Evolutionary conservation across 2,797 vertebrate genomes (phyloP).

Genomic region (Gallinago stenura): DNA sequence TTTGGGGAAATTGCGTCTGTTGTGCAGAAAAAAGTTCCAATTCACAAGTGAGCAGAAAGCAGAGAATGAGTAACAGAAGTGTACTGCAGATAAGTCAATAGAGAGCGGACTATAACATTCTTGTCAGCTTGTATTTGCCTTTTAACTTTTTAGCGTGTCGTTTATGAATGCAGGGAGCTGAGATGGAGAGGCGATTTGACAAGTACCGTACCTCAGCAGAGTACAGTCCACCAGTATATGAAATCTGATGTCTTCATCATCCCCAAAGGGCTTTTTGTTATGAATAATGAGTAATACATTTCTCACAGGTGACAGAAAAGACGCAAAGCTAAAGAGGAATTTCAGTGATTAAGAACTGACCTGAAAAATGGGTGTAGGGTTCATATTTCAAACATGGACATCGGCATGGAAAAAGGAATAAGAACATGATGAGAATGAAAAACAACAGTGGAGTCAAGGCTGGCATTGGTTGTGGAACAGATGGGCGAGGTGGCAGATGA

Average conservation of each 20-base stretch:
- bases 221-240: not conserved
- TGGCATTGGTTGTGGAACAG: constrained; percentile 18
- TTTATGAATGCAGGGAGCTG: not conserved
- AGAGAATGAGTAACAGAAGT: not conserved
- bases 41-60: not conserved
- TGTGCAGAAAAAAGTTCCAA: not conserved
- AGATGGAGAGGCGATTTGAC: not conserved
- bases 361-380: not conserved
- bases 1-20: not conserved
- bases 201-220: not conserved
- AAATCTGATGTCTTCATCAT: not conserved
- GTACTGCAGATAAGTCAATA: not conserved
- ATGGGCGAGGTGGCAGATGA: constrained; percentile 34
- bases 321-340: not conserved
- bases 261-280: not conserved
- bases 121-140: not conserved
- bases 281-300: not conserved
- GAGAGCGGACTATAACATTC: not conserved
- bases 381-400: constrained; percentile 7
- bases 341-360: not conserved
- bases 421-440: not conserved
- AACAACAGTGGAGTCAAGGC: not conserved
- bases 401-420: not conserved
- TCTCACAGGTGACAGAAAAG: constrained; percentile 21
- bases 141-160: not conserved